A percentile compares a stretch with the other conserved stretches of the same genome.
These are phyloP conservation scores for Ophion ellenae DNA, from an alignment of 2,888 invertebrate genomes.

Conservation along the genomic window DNA sequence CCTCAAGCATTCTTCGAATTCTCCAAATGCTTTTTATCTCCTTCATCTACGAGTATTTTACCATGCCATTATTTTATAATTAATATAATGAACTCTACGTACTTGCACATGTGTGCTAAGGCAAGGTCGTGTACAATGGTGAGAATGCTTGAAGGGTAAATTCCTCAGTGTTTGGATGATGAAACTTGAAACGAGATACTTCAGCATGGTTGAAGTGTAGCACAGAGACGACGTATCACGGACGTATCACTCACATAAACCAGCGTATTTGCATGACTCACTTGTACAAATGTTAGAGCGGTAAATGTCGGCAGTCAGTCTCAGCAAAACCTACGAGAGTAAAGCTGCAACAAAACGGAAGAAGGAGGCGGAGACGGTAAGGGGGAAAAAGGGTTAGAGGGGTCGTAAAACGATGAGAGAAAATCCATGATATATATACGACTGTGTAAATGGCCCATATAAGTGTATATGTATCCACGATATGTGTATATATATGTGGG, in stretches of 20 bases:
- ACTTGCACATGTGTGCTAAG: background rate
- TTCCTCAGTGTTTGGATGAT: constrained; percentile 49
- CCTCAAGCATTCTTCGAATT: too few relatives aligned
- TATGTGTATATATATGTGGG: constrained; percentile 1
- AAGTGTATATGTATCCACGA: background rate
- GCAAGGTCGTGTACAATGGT: constrained; percentile 13
- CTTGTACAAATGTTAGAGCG: constrained; percentile 66
- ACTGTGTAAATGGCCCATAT: background rate
- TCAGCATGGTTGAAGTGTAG: constrained; percentile 27
- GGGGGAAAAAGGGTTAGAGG: background rate
- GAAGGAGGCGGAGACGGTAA: background rate
- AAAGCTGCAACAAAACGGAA: constrained; percentile 17
- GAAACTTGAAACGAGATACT: constrained; percentile 54
- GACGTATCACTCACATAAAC: constrained; percentile 64
- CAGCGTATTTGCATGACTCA: constrained; percentile 67
- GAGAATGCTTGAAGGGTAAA: constrained; percentile 31
- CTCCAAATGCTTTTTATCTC: too few relatives aligned
- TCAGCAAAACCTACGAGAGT: constrained; percentile 44
- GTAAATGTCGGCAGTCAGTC: constrained; percentile 64
- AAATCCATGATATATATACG: constrained; percentile 32
- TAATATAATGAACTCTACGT: background rate
- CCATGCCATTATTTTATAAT: background rate
- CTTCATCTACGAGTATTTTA: too few relatives aligned
- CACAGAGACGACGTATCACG: constrained; percentile 32
- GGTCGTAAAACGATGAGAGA: constrained; percentile 52